These are phyloP conservation scores for Thera obeliscata DNA, from an alignment of 2,888 invertebrate species.

Conservation along the genomic window DNA sequence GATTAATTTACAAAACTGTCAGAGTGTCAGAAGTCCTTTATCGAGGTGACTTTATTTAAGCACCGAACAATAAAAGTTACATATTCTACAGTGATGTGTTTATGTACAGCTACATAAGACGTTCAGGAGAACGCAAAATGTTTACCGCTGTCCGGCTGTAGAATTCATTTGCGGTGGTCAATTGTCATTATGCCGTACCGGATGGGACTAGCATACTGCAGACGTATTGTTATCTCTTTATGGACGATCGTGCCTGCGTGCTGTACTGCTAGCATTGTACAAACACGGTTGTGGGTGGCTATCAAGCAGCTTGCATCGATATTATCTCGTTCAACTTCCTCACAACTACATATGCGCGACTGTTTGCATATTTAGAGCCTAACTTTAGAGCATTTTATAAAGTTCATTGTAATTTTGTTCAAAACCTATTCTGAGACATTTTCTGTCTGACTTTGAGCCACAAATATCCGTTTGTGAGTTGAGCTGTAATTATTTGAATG, in stretches of 20 bases:
- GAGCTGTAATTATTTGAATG: background rate
- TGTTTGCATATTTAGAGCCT: too few species aligned
- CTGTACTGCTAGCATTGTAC: background rate
- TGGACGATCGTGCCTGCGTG: constrained; percentile 37
- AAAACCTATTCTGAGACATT: too few species aligned
- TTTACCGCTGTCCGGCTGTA: constrained; percentile 54
- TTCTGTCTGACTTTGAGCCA: too few species aligned
- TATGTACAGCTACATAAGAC: constrained; percentile 7
- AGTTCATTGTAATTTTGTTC: too few species aligned
- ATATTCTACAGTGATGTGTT: constrained; percentile 2
- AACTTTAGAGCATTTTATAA: too few species aligned
- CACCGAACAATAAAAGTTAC: constrained; percentile 2
- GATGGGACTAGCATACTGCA: constrained; percentile 48
- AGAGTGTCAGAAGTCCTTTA: background rate
- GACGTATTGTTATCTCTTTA: constrained; percentile 48
- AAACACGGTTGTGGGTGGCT: background rate
- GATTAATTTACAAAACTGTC: background rate
- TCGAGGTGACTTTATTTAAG: background rate
- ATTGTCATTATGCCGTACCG: constrained; percentile 30
- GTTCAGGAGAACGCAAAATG: constrained; percentile 50
- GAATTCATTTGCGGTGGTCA: constrained; percentile 53
- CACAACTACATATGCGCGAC: too few species aligned
- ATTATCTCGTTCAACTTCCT: too few species aligned
- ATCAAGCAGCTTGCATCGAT: background rate
- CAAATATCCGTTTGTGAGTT: background rate